A percentile compares a stretch with the other conserved stretches of the same genome.
These are phyloP conservation scores for Dynastes hyllus DNA, from an alignment of 2,888 invertebrate genomes.

Conservation along the genomic window DNA sequence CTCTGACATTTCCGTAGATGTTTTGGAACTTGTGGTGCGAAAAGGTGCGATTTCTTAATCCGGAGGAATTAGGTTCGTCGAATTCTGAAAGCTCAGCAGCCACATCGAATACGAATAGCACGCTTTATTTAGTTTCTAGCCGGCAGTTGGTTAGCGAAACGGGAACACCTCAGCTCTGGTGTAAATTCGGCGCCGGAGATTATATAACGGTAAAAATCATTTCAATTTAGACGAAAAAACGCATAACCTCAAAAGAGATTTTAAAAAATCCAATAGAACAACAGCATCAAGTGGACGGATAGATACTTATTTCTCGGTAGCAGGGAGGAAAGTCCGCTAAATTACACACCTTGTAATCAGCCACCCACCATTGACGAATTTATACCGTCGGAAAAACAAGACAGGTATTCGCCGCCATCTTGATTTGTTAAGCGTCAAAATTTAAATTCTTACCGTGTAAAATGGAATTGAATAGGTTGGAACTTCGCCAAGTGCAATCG, in stretches of 20 bases:
- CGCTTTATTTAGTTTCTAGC: conserved; percentile 70
- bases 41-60: conserved; percentile 71
- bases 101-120: conserved; percentile 71
- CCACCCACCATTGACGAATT: conserved; percentile 65
- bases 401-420: conserved; percentile 3
- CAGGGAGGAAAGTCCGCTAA: conserved; percentile 66
- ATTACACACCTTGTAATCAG: conserved; percentile 67
- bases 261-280: conserved; percentile 37
- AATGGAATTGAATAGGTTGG: conserved; percentile 27
- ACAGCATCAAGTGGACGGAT: conserved; percentile 71
- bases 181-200: conserved; percentile 66
- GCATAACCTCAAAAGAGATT: too few relatives aligned
- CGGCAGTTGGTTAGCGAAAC: conserved; percentile 63
- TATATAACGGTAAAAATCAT: conserved; percentile 52
- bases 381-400: conserved; percentile 64
- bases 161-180: conserved; percentile 67
- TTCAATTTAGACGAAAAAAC: background rate
- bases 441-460: background rate
- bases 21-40: conserved; percentile 78
- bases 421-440: background rate
- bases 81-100: conserved; percentile 74
- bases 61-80: conserved; percentile 70
- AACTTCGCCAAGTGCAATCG: conserved; percentile 24
- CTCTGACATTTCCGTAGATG: conserved; percentile 67
- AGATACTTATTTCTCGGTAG: conserved; percentile 75